Base-by-base conservation (phyloP, 35 echinoderm and acorn worm genomes). In the Apostichopus parvimensis region DNA sequence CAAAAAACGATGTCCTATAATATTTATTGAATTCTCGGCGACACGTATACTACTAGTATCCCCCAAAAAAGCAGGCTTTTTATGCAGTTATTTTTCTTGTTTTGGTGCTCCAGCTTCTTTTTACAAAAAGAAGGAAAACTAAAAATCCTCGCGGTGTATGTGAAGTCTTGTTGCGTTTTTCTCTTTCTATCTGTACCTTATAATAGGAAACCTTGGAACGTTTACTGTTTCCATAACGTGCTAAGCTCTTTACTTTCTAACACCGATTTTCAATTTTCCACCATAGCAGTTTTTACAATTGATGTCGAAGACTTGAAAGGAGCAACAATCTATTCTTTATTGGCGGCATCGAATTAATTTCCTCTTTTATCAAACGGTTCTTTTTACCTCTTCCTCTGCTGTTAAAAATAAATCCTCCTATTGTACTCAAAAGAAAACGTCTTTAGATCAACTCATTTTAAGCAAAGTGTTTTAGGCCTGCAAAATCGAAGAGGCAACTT, bases 401-500 rank as follows among this genome's bases (percentile, higher is more conserved):
- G 85, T 87, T 87, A 87, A 87, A 87, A 65, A 58, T 71, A 87
- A 87, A 87, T 87, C 85, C 85, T 59, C n/a, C 28, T 10, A 82
- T 82, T 82, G 79, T 79, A 71, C 12, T 64, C 5, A 18, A 87
- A 62, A 87, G 64, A 87, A 87, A 65, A 87, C 57, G 56, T 87
- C 64, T 64, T 87, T 87, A 65, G 24, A 22, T 87, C 14, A 57
- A 71, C 85, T 87, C 85, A 87, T 62, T 87, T 22, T 8, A 87
- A 59, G 57, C 57, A 79, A 82, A 82, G 53, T 87, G 85, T 87
- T 21, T 57, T 28, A 22, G 59, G 57, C 11, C 1, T 24, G 57
- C 59, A 71, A 87, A 87, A 87, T 87, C 85, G 85, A 87, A 87
- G 17, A 56, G 59, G 85, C 28, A 65, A 87, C 64, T 65, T 87